Evolutionary conservation across 2,888 invertebrate genomes (phyloP), one percentile per base, ranked within the genome.

Genomic region (Thalpophila matura): DNA sequence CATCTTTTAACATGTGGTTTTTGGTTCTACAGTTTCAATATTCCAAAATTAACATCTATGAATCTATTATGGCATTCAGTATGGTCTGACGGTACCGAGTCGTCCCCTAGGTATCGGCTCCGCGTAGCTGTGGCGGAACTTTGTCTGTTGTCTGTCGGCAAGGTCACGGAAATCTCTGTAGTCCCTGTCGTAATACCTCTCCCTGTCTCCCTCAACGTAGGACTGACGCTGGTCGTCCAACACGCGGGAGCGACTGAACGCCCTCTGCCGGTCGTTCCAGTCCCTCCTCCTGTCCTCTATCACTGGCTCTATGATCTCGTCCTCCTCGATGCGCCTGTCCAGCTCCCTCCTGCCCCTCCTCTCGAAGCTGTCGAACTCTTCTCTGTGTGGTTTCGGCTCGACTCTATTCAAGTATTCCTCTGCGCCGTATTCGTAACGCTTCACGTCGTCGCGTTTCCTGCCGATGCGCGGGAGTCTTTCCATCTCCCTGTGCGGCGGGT

Each of bases 91-190:
- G 45, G 95, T 92, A 10, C 94, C 95, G 46, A 95, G 89, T 38
- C 95, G 91, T 16, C 94, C 94, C 67, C 96, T 87, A 5, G 96
- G 92, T 63, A 96, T 95, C 16, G 96, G 96, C 76, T 97, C 96
- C n/a, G 96, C 97, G 79, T 96, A 97, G 83, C 96, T 96, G 82
- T 96, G 96, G 51, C 96, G 94, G 86, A 94, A 94, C 77, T 95
- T 94, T n/a, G 90, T 86, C 81, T 89, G 92, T 68, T 91, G 92
- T 27, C 95, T 77, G 10, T 94, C 94, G 1, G 93, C 85, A 10
- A 94, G 81, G 20, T 95, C 94, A 24, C 91, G 91, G 79, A 91
- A 93, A 29, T 95, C 95, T 66, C 94, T 83, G 68, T 91, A 94
- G 51, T 95, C 94, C 50, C 93, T 83, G n/a, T 95, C 95, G 56